phyloP scores from a whole-genome alignment of 2,797 vertebrate species.

The Crocodylus rhombifer region DNA sequence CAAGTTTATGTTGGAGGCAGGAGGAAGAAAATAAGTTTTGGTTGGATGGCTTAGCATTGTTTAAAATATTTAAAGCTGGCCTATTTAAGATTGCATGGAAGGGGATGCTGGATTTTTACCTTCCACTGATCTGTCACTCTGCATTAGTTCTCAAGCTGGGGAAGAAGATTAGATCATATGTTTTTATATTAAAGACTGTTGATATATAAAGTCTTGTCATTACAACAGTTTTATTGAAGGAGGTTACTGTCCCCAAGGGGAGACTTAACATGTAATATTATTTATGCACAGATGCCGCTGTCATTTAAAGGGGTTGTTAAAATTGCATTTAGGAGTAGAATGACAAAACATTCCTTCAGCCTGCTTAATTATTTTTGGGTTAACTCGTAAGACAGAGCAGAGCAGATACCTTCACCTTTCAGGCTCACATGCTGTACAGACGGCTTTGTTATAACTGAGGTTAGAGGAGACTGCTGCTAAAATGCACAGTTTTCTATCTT shows the following conservation, averaged over 20 bases:
- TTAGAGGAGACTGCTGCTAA: background rate
- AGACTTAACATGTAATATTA: constrained; percentile 25
- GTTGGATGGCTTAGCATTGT: constrained; percentile 60
- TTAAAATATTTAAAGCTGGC: constrained; percentile 73
- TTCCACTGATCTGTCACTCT: constrained; percentile 57
- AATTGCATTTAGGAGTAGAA: background rate
- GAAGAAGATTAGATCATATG: constrained; percentile 65
- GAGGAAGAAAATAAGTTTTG: constrained; percentile 41
- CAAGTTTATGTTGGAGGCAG: constrained; percentile 42
- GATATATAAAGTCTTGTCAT: constrained; percentile 50
- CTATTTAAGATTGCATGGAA: constrained; percentile 53
- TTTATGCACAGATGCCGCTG: constrained; percentile 52
- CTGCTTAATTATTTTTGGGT: background rate
- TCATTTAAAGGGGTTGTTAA: constrained; percentile 50
- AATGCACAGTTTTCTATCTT: background rate
- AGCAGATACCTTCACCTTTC: background rate
- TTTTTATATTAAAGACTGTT: constrained; percentile 67
- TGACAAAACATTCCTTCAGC: constrained; percentile 21
- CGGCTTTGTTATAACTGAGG: constrained; percentile 1
- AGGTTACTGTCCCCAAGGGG: constrained; percentile 69
- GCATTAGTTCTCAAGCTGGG: constrained; percentile 31
- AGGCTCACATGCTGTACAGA: background rate
- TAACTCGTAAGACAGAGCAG: background rate
- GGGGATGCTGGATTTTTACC: constrained; percentile 34
- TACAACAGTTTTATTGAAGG: constrained; percentile 67